Conservation (phyloP, 2,888 invertebrate species). For the Thecocarcelia acutangulata region DNA sequence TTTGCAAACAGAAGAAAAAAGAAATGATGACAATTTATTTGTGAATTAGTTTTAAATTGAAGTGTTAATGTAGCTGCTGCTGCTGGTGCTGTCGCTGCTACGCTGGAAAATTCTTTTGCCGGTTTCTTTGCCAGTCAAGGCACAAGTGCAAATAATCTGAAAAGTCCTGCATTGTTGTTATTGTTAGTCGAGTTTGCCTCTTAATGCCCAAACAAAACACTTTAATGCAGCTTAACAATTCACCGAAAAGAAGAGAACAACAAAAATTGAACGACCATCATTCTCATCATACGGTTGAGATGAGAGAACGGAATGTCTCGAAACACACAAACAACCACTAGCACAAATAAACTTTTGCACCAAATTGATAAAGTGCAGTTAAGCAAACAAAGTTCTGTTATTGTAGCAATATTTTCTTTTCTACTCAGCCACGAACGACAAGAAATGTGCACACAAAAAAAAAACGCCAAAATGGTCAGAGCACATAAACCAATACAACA, state of each 20-base stretch:
- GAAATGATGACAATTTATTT: conserved; percentile 63
- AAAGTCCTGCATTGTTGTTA: conserved; percentile 48
- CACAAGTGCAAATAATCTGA: conserved; percentile 68
- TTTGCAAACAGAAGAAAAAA: conserved; percentile 14
- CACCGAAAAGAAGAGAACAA: conserved; percentile 16
- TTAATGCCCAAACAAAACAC: conserved; percentile 60
- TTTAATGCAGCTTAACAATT: conserved; percentile 49
- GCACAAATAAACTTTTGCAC: conserved; percentile 60
- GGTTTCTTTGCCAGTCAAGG: neutral
- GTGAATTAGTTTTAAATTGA: conserved; percentile 65
- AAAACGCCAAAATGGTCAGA: conserved; percentile 6
- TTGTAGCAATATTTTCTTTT: conserved; percentile 69
- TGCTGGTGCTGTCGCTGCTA: neutral
- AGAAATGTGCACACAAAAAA: conserved; percentile 32
- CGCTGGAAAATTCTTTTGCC: neutral
- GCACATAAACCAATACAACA: neutral
- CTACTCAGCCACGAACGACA: conserved; percentile 48
- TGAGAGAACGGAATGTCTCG: conserved; percentile 2
- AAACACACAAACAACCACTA: conserved; percentile 2
- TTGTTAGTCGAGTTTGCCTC: conserved; percentile 32
- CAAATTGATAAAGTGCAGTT: conserved; percentile 81
- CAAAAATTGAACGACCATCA: conserved; percentile 27
- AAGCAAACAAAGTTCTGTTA: conserved; percentile 77
- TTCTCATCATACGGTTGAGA: conserved; percentile 34
- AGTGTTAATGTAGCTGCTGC: conserved; percentile 58